Evolutionary conservation across 2,888 invertebrate species (phyloP), one percentile per base, ranked within the genome.

Genomic region (Masnerella sp.): DNA sequence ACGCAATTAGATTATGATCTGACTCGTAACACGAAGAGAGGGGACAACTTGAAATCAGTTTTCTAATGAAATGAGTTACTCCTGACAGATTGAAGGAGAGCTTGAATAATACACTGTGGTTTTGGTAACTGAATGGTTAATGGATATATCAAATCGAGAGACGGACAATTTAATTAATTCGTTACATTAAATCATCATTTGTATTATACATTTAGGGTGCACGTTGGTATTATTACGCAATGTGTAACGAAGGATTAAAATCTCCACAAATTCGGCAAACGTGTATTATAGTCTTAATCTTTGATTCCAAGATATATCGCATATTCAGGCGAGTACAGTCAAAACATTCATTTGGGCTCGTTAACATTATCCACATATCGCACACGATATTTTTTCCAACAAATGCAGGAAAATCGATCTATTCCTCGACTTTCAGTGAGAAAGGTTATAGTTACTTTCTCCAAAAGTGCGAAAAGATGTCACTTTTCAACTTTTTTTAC

Each of bases 1-100:
- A 59, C 17, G 59, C 68, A 68, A 68, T 68, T 68, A 51, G 58
- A 58, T 59, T 51, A 51, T 43, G 59, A 68, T 68, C 43, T 20
- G 54, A 42, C 36, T 58, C 30, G 36, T 58, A 54, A 58, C 22
- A 30, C 42, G 49, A 68, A 51, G 58, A 68, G 58, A 58, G 67
- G 56, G 38, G 54, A 68, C 43, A 58, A 68, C 42, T 36, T 68
- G 42, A 38, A 68, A 58, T 68, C 67, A 51, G 58, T 58, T 58
- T 58, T 68, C 58, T 68, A 43, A 58, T 68, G 40, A 58, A 58
- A 68, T 49, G 42, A 58, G 45, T 68, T 58, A 51, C 51, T 58
- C 56, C 9, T 22, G 43, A 51, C 34, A 58, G 58, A 43, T 17
- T 25, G 25, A n/a, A 30, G 9, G 12, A n/a, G 40, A 32, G 14